phyloP scores from a whole-genome alignment of 2,113 vertebrate species.

The Rhagologus leucostigma region DNA sequence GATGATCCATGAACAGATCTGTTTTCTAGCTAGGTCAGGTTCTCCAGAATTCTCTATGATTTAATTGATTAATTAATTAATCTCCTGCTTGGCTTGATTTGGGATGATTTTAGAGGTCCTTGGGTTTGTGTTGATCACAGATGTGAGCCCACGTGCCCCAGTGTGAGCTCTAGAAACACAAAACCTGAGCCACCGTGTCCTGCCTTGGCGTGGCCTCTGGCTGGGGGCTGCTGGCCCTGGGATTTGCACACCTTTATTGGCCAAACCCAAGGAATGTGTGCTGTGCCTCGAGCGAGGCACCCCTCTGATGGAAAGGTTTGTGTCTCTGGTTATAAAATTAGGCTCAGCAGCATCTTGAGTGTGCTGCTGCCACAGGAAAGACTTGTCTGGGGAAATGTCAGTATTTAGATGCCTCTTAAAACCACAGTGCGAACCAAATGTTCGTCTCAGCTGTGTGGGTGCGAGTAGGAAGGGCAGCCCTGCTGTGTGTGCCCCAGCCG shows the following conservation, averaged over 20 bases:
- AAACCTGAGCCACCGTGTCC: background rate
- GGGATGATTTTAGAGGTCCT: background rate
- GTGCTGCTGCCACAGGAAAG: background rate
- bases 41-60: background rate
- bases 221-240: background rate
- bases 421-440: background rate
- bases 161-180: background rate
- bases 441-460: background rate
- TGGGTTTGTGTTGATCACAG: background rate
- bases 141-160: background rate
- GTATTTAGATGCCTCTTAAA: background rate
- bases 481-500: background rate
- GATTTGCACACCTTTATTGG: background rate
- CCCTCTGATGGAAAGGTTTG: background rate
- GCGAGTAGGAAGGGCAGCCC: background rate
- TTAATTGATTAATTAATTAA: background rate
- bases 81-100: background rate
- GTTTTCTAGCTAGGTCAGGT: background rate
- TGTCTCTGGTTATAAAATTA: background rate
- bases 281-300: background rate
- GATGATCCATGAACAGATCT: background rate
- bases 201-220: background rate
- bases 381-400: background rate
- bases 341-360: background rate
- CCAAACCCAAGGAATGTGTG: background rate